A percentile compares a stretch with the other conserved stretches of the same genome.
Evolutionary conservation across 2,797 vertebrate species (phyloP).

Genomic region (Megalops cyprinoides): DNA sequence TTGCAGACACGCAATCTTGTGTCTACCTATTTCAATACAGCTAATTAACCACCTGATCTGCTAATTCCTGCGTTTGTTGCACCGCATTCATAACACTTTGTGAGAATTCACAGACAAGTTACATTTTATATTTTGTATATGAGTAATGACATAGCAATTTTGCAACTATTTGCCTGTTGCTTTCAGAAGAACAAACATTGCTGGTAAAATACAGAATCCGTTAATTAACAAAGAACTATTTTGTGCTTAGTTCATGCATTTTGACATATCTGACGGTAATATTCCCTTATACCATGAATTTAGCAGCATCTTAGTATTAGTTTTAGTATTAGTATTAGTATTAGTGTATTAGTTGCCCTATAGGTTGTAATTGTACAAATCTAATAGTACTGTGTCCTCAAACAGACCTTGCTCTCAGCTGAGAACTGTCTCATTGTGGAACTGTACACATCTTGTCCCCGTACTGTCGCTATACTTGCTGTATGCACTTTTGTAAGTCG

Average conservation of each 20-base stretch:
- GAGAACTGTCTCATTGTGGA: no score
- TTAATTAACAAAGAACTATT: background rate
- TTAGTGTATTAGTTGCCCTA: no score
- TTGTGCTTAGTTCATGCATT: background rate
- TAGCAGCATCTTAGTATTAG: no score
- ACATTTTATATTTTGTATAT: background rate
- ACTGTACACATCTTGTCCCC: no score
- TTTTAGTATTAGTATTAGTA: no score
- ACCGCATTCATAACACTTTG: background rate
- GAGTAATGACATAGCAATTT: background rate
- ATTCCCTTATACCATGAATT: background rate
- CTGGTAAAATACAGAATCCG: background rate
- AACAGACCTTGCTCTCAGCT: no score
- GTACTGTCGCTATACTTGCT: no score
- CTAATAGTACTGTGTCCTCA: no score
- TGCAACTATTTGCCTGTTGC: background rate
- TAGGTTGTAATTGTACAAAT: no score
- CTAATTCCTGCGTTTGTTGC: background rate
- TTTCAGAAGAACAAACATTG: background rate
- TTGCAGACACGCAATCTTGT: background rate
- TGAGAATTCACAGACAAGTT: background rate
- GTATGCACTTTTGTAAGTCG: no score
- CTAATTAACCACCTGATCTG: background rate
- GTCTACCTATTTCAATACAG: background rate
- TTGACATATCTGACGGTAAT: background rate